Percentiles rank a stretch among this genome's conserved stretches.
Evolutionary conservation across 2,797 vertebrate species (phyloP).

Genomic region (Chaenodraco wilsoni): DNA sequence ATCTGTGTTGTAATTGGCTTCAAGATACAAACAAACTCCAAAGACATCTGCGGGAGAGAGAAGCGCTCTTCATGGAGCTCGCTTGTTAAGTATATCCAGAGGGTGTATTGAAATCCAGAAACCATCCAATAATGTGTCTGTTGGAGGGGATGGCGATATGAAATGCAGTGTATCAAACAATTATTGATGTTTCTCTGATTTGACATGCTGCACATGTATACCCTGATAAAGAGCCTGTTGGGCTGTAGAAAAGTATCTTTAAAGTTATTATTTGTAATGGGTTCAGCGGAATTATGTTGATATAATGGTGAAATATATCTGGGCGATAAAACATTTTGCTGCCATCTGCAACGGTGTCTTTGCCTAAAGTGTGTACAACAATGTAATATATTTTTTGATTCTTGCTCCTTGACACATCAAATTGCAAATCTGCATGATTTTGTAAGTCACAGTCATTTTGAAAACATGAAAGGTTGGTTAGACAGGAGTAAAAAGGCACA

Average conservation of each 20-base stretch:
- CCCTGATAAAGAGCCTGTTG: constrained; percentile 21
- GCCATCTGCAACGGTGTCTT: not conserved
- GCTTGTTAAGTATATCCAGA: constrained; percentile 57
- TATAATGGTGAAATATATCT: not conserved
- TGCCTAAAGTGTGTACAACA: not conserved
- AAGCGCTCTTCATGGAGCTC: constrained; percentile 28
- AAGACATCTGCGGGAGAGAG: constrained; percentile 26
- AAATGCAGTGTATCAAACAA: constrained; percentile 31
- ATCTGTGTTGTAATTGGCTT: constrained; percentile 61
- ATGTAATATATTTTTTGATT: not conserved
- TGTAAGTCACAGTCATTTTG: not conserved
- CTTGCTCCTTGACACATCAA: not conserved
- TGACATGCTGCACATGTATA: constrained; percentile 28
- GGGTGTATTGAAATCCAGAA: constrained; percentile 39
- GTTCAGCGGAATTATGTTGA: not conserved
- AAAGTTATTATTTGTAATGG: constrained; percentile 6
- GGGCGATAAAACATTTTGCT: not conserved
- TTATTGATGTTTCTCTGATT: constrained; percentile 42
- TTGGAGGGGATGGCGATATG: constrained; percentile 19
- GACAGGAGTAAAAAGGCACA: not conserved
- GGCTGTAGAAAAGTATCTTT: too few species aligned
- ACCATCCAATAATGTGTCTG: constrained; percentile 27
- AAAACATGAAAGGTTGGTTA: not conserved
- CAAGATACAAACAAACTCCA: constrained; percentile 55
- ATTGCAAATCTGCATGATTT: not conserved